Conservation (phyloP, 2,888 invertebrate genomes). For the Dione juno region DNA sequence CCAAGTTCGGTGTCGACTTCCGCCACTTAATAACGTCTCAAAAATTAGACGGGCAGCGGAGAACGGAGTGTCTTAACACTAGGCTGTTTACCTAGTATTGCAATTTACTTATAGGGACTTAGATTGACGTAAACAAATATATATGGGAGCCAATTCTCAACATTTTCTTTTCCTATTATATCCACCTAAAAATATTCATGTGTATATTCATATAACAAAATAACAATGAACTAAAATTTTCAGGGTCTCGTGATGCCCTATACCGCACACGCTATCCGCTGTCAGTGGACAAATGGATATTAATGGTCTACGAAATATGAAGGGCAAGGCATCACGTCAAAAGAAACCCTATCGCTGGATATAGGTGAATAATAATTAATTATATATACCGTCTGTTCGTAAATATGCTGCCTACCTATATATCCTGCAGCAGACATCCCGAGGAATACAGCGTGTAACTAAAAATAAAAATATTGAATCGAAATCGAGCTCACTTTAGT, state of each 20-base stretch:
- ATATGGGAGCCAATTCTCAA: neutral
- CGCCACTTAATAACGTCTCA: too few relatives aligned
- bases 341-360: constrained; percentile 5
- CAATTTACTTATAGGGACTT: too few relatives aligned
- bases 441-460: too few relatives aligned
- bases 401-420: too few relatives aligned
- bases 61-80: too few relatives aligned
- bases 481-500: neutral
- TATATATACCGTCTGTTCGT: neutral
- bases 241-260: constrained; percentile 29
- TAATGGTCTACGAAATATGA: constrained; percentile 27
- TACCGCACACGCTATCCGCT: constrained; percentile 39
- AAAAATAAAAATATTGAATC: too few relatives aligned
- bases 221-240: constrained; percentile 31
- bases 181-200: too few relatives aligned
- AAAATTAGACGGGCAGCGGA: too few relatives aligned
- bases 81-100: too few relatives aligned
- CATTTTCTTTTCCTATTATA: neutral
- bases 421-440: too few relatives aligned
- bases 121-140: too few relatives aligned
- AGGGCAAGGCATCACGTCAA: constrained; percentile 9
- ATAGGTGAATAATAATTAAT: neutral
- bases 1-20: too few relatives aligned
- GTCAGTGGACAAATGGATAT: constrained; percentile 39
- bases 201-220: neutral